Conservation (phyloP, 2,113 vertebrate species). For the Urocynchramus pylzowi region DNA sequence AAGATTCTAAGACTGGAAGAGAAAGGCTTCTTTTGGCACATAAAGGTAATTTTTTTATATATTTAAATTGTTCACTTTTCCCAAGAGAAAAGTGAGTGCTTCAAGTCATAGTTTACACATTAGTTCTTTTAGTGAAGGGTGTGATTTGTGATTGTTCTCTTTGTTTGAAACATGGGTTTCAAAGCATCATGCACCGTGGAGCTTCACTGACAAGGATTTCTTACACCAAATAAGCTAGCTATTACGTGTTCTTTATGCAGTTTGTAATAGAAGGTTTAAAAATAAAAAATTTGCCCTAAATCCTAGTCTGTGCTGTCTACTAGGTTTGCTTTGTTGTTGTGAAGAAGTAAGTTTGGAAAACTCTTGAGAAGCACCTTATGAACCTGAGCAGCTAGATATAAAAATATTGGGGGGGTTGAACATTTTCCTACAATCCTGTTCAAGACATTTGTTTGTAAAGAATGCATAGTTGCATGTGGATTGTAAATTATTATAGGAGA, state of each 20-base stretch:
- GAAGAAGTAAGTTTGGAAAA: neutral
- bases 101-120: neutral
- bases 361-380: neutral
- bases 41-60: neutral
- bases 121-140: neutral
- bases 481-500: neutral
- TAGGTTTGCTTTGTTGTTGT: neutral
- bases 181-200: neutral
- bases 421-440: neutral
- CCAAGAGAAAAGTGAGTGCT: neutral
- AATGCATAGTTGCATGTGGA: neutral
- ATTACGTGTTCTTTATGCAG: neutral
- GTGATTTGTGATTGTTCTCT: constrained; percentile 25
- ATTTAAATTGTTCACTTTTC: neutral
- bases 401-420: neutral
- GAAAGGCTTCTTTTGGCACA: neutral
- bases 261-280: neutral
- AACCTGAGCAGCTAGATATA: neutral
- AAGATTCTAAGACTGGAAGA: neutral
- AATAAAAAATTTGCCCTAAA: neutral
- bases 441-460: neutral
- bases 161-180: neutral
- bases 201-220: neutral
- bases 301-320: neutral
- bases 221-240: neutral